Evolutionary conservation across 2,797 vertebrate genomes (phyloP).

Genomic region (Varecia variegata): DNA sequence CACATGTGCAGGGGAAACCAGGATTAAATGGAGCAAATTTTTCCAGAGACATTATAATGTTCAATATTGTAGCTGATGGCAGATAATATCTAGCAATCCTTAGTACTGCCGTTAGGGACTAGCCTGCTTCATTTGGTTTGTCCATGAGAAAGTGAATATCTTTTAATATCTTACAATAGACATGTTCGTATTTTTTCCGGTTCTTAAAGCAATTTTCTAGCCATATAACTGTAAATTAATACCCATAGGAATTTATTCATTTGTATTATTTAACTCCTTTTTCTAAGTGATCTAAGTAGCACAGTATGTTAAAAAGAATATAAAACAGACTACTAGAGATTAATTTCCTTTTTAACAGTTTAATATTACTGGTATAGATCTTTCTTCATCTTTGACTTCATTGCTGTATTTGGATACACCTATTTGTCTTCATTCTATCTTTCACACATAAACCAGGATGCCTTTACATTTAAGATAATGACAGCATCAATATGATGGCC

Average conservation of each 20-base stretch:
- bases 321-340: neutral
- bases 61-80: constrained; percentile 1
- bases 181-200: neutral
- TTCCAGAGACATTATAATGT: neutral
- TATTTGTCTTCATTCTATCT: neutral
- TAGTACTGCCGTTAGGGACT: neutral
- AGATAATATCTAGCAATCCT: neutral
- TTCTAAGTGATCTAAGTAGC: neutral
- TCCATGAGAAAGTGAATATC: neutral
- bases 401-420: neutral
- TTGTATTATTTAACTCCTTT: neutral
- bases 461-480: neutral
- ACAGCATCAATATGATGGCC: neutral
- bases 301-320: neutral
- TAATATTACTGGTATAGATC: neutral
- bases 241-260: neutral
- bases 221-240: neutral
- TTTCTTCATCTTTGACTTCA: neutral
- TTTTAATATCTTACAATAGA: neutral
- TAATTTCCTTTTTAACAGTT: constrained; percentile 8
- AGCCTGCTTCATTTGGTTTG: neutral
- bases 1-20: neutral
- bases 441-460: neutral
- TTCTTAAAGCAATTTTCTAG: neutral
- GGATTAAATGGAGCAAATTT: neutral